Conservation (phyloP, 2,888 invertebrate genomes). For the Augiades crinisus region DNA sequence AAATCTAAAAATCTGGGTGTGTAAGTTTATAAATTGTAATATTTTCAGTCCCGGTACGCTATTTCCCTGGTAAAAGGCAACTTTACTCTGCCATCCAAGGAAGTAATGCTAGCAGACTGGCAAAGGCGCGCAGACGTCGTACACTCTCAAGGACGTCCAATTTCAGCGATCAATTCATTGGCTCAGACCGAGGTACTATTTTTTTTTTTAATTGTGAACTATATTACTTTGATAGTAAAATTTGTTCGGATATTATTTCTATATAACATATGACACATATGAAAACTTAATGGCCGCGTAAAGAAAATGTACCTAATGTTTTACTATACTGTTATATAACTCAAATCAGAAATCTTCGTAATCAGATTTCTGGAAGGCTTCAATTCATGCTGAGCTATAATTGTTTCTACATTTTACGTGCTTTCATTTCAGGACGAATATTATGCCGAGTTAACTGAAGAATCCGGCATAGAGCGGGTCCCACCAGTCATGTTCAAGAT, state of each 20-base stretch:
- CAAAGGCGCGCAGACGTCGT: constrained; percentile 50
- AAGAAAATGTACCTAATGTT: no score
- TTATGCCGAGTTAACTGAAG: constrained; percentile 56
- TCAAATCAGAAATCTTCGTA: no score
- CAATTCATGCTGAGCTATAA: no score
- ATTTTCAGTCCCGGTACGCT: constrained; percentile 61
- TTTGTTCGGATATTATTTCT: no score
- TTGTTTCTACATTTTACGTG: no score
- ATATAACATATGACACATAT: no score
- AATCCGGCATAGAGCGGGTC: constrained; percentile 66
- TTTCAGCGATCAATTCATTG: constrained; percentile 59
- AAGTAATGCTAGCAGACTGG: constrained; percentile 66
- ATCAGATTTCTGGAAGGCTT: no score
- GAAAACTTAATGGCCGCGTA: no score
- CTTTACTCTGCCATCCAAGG: constrained; percentile 59
- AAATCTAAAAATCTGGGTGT: no score
- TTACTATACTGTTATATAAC: no score
- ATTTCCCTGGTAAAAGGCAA: constrained; percentile 61
- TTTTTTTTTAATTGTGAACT: no score
- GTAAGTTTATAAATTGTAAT: not conserved
- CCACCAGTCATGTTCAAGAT: constrained; percentile 71
- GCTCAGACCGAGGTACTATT: constrained; percentile 59
- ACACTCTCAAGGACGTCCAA: constrained; percentile 45
- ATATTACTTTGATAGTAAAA: no score
- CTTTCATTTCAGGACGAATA: constrained; percentile 61